Evolutionary conservation across 23 tunicate genomes (phyloP).

Genomic region (Aplidium turbinatum): DNA sequence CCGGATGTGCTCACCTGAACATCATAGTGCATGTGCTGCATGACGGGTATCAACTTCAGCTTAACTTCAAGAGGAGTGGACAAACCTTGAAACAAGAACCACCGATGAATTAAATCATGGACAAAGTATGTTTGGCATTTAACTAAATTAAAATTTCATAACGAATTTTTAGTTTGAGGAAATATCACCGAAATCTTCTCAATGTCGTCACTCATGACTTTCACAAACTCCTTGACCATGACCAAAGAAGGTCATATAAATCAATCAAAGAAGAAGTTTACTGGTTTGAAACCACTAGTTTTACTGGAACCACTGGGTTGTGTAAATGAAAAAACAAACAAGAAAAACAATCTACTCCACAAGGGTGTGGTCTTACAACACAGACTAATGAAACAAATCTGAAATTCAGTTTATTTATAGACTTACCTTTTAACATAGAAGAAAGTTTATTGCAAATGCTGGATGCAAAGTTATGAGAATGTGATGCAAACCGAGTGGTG

Average conservation of each 20-base stretch:
- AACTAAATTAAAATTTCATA: too few relatives aligned
- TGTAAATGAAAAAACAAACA: too few relatives aligned
- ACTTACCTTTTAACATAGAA: slow-evolving; percentile 80
- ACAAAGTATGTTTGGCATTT: too few relatives aligned
- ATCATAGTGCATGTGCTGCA: slow-evolving; percentile 90
- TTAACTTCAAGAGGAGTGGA: slow-evolving; percentile 90
- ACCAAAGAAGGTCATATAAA: not conserved
- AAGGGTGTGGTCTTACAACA: too few relatives aligned
- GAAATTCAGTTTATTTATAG: too few relatives aligned
- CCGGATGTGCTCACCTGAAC: slow-evolving; percentile 66
- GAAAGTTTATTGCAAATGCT: slow-evolving; percentile 90
- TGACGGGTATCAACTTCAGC: slow-evolving; percentile 78
- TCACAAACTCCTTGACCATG: too few relatives aligned
- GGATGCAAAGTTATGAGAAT: slow-evolving; percentile 85
- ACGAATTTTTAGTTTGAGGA: too few relatives aligned
- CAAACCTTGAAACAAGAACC: slow-evolving; percentile 63
- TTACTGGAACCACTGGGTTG: not conserved
- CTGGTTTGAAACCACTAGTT: not conserved
- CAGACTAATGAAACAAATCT: too few relatives aligned
- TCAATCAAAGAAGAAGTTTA: not conserved
- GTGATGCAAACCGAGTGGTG: slow-evolving; percentile 85
- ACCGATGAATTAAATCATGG: too few relatives aligned
- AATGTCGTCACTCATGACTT: too few relatives aligned
- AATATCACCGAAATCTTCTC: too few relatives aligned
- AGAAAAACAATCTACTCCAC: too few relatives aligned